These are phyloP conservation scores for Coluber constrictor DNA, from an alignment of 2,797 vertebrate genomes.

Conservation along the genomic window DNA sequence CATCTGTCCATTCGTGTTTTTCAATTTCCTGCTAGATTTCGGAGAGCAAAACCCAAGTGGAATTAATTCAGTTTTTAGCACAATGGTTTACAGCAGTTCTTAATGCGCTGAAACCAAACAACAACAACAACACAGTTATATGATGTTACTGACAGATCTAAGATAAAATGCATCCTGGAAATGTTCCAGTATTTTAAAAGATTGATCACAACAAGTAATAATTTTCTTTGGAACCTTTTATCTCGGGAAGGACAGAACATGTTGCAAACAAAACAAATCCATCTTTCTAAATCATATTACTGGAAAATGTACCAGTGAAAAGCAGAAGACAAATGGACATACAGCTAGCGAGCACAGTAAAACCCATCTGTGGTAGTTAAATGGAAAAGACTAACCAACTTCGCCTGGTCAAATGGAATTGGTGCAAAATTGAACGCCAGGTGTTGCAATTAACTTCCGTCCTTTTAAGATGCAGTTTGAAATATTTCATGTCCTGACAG, in stretches of 20 bases:
- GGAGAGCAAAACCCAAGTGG: neutral
- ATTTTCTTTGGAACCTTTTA: neutral
- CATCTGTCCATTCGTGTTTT: neutral
- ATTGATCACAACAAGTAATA: neutral
- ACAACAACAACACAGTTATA: neutral
- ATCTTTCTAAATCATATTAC: neutral
- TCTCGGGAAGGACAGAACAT: neutral
- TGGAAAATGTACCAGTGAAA: neutral
- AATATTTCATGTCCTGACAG: neutral
- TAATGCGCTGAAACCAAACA: neutral
- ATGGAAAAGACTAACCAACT: neutral
- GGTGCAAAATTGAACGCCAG: neutral
- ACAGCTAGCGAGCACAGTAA: neutral
- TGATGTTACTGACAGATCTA: neutral
- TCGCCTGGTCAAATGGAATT: neutral
- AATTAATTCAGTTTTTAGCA: constrained; percentile 1
- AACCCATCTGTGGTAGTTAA: neutral
- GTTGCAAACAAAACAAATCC: neutral
- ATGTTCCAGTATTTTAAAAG: neutral
- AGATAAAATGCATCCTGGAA: neutral
- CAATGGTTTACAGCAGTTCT: neutral
- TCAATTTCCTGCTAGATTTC: neutral
- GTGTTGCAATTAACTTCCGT: neutral
- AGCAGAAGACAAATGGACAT: neutral
- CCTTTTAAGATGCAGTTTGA: neutral